Base-by-base conservation (phyloP, 2,797 vertebrate species). In the Pangasius krempfi region DNA sequence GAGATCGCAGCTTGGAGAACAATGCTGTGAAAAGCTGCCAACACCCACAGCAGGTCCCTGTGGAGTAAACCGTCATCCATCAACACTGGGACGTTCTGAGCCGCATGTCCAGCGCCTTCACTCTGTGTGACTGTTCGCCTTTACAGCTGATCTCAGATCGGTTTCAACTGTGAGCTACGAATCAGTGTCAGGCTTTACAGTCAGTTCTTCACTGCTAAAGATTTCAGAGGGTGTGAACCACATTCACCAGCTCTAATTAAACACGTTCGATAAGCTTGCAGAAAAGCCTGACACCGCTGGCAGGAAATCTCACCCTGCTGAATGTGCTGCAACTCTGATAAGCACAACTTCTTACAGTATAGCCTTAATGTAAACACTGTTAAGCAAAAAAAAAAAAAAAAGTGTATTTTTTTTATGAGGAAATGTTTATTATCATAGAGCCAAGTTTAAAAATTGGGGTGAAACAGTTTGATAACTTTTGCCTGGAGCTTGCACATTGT, bases 1-100 rank as follows among this genome's bases (percentile, higher is more conserved):
- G 90, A 90, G 88, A 90, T 85, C 40, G 18, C n/a, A 72, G 85
- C 79, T 37, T 33, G 85, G 66, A 91, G 87, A 92, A 92, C 90
- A 92, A 92, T 92, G 60, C 80, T 91, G 90, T 89, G 88, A 92
- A 91, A 89, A 56, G n/a, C 47, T 90, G 92, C 89, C 92, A 92
- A 92, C 89, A 90, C 88, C 90, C 88, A 86, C 62, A 64, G 58
- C 89, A 70, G 86, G 54, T 85, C 76, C 68, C 89, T 76, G 86
- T 37, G 81, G 84, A 70, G 27, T 1, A 50, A 79, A 47, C 73
- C 70, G 8, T 16, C 72, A 88, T 91, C 89, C 70, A 83, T 90
- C 89, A 89, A 85, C 81, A 72, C 64, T 47, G 58, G 13, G 76
- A 85, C 64, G 68, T 79, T 85, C 62, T 54, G 30, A 86, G 64